Evolutionary conservation across 92 coral and sea anemone genomes (phyloP).

Genomic region (Parazoanthus swiftii): DNA sequence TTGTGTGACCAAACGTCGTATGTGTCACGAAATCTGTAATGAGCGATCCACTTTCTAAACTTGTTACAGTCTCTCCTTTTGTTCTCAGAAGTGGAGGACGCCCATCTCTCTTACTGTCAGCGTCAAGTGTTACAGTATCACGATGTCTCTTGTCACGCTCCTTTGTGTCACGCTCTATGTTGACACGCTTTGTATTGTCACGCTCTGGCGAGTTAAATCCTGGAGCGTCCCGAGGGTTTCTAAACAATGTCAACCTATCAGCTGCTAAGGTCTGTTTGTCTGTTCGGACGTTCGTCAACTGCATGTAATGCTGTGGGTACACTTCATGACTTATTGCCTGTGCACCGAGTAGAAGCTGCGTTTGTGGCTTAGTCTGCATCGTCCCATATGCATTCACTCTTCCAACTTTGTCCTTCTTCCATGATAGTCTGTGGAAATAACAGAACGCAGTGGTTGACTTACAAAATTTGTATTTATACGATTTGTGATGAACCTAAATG

Average conservation of each 20-base stretch:
- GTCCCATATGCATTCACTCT: not conserved
- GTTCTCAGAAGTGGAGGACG: not conserved
- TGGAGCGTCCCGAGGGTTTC: not conserved
- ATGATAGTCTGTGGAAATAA: not conserved
- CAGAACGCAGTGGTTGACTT: too few species aligned
- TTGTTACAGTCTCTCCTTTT: not conserved
- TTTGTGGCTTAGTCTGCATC: not conserved
- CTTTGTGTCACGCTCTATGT: not conserved
- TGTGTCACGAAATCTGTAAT: conserved; percentile 31
- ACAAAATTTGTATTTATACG: too few species aligned
- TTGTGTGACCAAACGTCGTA: conserved; percentile 25
- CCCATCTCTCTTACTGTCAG: not conserved
- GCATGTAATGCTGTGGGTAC: conserved; percentile 11
- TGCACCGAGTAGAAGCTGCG: not conserved
- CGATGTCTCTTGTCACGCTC: not conserved
- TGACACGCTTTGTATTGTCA: not conserved
- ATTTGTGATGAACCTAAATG: too few species aligned
- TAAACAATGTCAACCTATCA: not conserved
- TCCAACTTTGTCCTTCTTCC: not conserved
- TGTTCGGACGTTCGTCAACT: not conserved
- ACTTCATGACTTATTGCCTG: not conserved
- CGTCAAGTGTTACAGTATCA: not conserved
- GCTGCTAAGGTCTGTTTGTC: not conserved
- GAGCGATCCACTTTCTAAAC: not conserved
- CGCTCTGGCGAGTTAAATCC: not conserved